phyloP scores from a whole-genome alignment of 2,888 invertebrate genomes.

The Chrysotoxum bicinctum region DNA sequence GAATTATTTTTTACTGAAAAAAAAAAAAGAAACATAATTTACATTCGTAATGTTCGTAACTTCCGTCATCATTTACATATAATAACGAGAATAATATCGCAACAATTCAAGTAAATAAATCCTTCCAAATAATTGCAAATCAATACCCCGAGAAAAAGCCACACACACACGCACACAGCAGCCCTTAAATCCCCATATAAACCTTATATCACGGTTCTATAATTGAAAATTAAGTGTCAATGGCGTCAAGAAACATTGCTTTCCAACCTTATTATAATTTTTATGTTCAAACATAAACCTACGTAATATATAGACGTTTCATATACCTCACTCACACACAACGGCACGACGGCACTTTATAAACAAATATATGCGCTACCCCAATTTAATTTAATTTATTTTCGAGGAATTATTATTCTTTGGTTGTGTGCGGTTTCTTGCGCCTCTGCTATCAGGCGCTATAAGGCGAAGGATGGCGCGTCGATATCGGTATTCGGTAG shows the following conservation, averaged over 20 bases:
- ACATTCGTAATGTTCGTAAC: background rate
- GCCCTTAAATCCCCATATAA: constrained; percentile 24
- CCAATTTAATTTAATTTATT: constrained; percentile 68
- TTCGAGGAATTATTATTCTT: constrained; percentile 63
- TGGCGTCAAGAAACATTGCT: constrained; percentile 22
- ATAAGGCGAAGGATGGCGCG: background rate
- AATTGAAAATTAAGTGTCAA: constrained; percentile 58
- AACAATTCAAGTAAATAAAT: constrained; percentile 6
- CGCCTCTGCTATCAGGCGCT: constrained; percentile 13
- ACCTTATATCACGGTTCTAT: constrained; percentile 26
- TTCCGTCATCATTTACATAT: background rate
- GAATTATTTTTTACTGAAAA: background rate
- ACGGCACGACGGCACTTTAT: constrained; percentile 4
- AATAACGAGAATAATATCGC: background rate
- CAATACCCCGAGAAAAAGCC: background rate
- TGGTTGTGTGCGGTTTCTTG: constrained; percentile 40
- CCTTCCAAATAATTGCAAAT: constrained; percentile 7
- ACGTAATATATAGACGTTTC: constrained; percentile 1
- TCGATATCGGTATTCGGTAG: background rate
- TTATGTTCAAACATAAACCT: constrained; percentile 49
- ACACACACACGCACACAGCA: background rate
- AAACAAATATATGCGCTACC: constrained; percentile 27
- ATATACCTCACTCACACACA: background rate
- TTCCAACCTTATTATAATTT: constrained; percentile 46
- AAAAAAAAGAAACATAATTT: no score